These are phyloP conservation scores for Sus scrofa DNA, from an alignment of 2,113 vertebrate genomes.

Conservation along the genomic window DNA sequence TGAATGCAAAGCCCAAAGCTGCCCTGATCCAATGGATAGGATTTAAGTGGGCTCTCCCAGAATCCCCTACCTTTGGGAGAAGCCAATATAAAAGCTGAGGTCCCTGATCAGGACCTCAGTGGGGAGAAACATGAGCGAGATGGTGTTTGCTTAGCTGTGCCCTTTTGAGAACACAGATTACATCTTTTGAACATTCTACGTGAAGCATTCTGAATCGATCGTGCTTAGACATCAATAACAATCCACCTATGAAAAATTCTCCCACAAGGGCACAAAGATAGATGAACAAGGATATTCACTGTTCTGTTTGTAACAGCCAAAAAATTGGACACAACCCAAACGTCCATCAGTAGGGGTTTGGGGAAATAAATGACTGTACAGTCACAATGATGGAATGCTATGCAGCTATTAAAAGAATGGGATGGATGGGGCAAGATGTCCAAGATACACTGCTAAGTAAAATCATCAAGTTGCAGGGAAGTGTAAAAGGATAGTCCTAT, in stretches of 20 bases:
- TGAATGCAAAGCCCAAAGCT: neutral
- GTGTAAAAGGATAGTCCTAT: neutral
- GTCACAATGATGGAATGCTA: neutral
- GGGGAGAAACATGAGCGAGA: too few species aligned
- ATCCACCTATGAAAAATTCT: conserved; percentile 20
- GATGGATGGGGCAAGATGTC: neutral
- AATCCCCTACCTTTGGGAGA: neutral
- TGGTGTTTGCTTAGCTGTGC: neutral
- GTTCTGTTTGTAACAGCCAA: neutral
- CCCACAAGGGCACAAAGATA: conserved; percentile 56
- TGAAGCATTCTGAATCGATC: neutral
- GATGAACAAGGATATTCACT: neutral
- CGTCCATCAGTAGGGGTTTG: neutral
- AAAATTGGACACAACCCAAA: neutral
- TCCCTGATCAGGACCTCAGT: neutral
- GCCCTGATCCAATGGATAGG: neutral
- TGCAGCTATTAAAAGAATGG: neutral
- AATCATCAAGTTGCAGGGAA: neutral
- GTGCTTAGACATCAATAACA: conserved; percentile 28
- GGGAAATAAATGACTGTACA: neutral
- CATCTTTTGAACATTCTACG: neutral
- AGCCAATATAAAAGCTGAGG: neutral
- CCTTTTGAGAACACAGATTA: conserved; percentile 22
- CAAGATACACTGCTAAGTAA: neutral
- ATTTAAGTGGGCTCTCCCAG: neutral